A percentile compares a stretch with the other conserved stretches of the same genome.
phyloP scores from a whole-genome alignment of 2,888 invertebrate genomes.

The Drosophila anomalata region DNA sequence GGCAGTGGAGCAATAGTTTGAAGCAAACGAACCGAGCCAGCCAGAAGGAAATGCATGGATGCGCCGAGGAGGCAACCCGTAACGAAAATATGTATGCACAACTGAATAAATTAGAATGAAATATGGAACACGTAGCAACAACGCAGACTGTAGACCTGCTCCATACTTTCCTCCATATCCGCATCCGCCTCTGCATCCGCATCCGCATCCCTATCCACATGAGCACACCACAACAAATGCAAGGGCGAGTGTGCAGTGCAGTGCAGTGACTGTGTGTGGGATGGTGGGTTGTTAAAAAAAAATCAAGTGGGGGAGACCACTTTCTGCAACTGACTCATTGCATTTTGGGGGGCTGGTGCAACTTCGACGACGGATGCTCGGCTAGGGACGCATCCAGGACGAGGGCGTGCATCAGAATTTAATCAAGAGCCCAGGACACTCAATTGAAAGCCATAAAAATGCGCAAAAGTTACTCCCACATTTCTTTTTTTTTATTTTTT shows the following conservation, averaged over 20 bases:
- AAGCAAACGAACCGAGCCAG: constrained; percentile 76
- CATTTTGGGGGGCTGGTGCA: constrained; percentile 28
- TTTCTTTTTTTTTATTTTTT: constrained; percentile 8
- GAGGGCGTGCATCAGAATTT: constrained; percentile 64
- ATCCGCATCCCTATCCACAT: constrained; percentile 34
- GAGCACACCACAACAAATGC: constrained; percentile 66
- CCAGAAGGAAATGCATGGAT: constrained; percentile 78
- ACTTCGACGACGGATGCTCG: constrained; percentile 7
- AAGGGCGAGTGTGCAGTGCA: constrained; percentile 30
- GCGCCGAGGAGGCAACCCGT: constrained; percentile 76
- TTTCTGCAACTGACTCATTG: constrained; percentile 68
- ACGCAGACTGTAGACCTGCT: constrained; percentile 38
- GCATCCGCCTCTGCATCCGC: constrained; percentile 7
- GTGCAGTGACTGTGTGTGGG: constrained; percentile 26
- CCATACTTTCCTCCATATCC: constrained; percentile 7
- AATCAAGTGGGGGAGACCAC: constrained; percentile 15
- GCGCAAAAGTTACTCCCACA: constrained; percentile 45
- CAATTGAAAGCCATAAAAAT: constrained; percentile 53
- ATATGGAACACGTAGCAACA: constrained; percentile 76
- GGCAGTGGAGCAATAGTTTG: constrained; percentile 70
- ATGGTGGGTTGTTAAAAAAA: constrained; percentile 8
- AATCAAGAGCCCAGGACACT: constrained; percentile 63
- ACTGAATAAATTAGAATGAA: constrained; percentile 79
- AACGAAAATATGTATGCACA: constrained; percentile 78
- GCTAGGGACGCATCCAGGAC: constrained; percentile 10